Conservation (phyloP, 2,797 vertebrate species). For the Coilia nasus region DNA sequence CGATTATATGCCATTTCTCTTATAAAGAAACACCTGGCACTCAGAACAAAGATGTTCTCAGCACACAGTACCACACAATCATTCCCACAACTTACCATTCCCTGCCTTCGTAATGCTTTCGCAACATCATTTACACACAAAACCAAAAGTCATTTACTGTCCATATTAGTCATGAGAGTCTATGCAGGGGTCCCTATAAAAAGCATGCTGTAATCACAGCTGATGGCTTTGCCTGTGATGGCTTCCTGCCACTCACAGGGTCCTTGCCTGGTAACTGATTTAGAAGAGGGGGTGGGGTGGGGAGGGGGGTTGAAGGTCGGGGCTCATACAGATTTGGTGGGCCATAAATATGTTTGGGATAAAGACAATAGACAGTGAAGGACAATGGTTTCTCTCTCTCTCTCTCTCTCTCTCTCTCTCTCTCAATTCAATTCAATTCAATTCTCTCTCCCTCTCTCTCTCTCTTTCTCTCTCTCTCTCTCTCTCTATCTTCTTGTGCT, state of each 20-base stretch:
- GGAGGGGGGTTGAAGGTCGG: slow-evolving; percentile 34
- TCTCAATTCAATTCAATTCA: too few species aligned
- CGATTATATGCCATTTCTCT: background rate
- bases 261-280: slow-evolving; percentile 27
- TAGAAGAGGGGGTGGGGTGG: background rate
- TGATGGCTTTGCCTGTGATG: background rate
- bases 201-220: slow-evolving; percentile 24
- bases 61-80: background rate
- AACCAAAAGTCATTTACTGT: slow-evolving; percentile 11
- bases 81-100: background rate
- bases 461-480: background rate
- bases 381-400: slow-evolving; percentile 16
- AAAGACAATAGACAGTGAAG: slow-evolving; percentile 33
- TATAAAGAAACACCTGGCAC: background rate
- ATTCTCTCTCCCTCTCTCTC: background rate
- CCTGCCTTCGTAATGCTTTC: background rate
- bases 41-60: background rate
- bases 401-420: slow-evolving; percentile 38
- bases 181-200: background rate
- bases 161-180: background rate
- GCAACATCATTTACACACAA: background rate
- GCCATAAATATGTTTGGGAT: slow-evolving; percentile 40
- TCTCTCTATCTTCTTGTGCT: background rate
- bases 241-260: slow-evolving; percentile 7
- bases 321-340: slow-evolving; percentile 27